Evolutionary conservation across 1,140 invertebrate species (phyloP), one percentile per base, ranked within the genome.

Genomic region (Streblospio benedicti): DNA sequence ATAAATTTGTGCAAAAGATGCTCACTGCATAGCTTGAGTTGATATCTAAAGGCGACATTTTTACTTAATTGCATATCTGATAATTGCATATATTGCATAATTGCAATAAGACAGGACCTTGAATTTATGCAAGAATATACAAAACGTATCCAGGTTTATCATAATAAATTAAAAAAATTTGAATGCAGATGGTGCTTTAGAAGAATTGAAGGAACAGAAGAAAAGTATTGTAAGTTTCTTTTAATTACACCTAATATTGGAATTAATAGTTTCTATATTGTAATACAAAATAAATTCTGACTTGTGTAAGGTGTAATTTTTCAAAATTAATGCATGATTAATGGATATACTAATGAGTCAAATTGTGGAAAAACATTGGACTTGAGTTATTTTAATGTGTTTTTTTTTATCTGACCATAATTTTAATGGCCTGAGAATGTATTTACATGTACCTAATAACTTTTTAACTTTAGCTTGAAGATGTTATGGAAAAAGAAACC

Each of bases 401-500:
- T 20, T 30, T 5, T 47, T 14, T 6, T 12, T n/a, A 27, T 44
- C 28, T 57, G 9, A 32, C 23, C 3, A 41, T 20, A 9, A 18
- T 58, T 56, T n/a, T 20, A 43, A 14, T 58, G 45, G 27, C 16
- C 20, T 4, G 16, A 18, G 27, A 41, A 57, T 23, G 12, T 57
- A 50, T 16, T 61, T 20, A 30, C 27, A 32, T 25, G 65, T 5
- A 45, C 16, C 5, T 38, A 14, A 25, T 49, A 18, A 61, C 23
- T 55, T 52, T 55, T 61, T 30, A 60, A 50, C 60, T 64, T 25
- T 49, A 79, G 77, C 79, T 98, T 44, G 92, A 97, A 71, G 87
- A 93, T 76, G 93, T 98, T 32, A 96, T 92, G 84, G 93, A 97
- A 73, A 97, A 86, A 49, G 94, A 97, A 80, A 97, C 92, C 1